These are phyloP conservation scores for Plumapathes pennacea DNA, from an alignment of 92 coral and sea anemone genomes.

Conservation along the genomic window DNA sequence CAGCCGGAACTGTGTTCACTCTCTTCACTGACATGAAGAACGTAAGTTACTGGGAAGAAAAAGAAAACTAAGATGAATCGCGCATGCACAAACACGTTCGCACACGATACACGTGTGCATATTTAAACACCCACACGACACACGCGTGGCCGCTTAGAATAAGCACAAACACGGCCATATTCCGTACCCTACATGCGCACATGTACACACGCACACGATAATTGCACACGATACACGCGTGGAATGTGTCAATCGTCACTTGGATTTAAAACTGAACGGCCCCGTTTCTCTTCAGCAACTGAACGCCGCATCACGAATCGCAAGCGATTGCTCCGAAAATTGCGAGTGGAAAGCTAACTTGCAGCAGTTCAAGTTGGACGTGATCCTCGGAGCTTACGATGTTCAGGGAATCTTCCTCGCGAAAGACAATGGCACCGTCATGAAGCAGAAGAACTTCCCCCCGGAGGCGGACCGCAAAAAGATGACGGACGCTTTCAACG, in stretches of 20 bases:
- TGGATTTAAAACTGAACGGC: too few relatives aligned
- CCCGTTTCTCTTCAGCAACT: too few relatives aligned
- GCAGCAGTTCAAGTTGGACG: conserved; percentile 22
- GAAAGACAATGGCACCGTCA: conserved; percentile 19
- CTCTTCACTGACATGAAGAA: conserved; percentile 1
- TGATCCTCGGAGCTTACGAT: conserved; percentile 24
- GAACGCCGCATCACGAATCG: conserved; percentile 13
- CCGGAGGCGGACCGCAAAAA: conserved; percentile 39
- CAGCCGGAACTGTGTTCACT: not conserved
- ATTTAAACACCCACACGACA: too few relatives aligned
- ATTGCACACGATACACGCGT: too few relatives aligned
- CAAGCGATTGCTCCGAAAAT: conserved; percentile 2
- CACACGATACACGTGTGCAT: too few relatives aligned
- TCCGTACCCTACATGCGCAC: too few relatives aligned
- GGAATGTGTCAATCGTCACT: too few relatives aligned
- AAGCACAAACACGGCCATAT: too few relatives aligned
- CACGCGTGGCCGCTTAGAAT: too few relatives aligned
- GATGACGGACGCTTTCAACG: conserved; percentile 43
- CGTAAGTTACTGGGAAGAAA: not conserved
- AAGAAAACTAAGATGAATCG: too few relatives aligned
- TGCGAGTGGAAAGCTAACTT: conserved; percentile 37
- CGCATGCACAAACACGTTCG: too few relatives aligned
- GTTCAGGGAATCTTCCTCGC: conserved; percentile 30
- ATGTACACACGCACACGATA: too few relatives aligned
- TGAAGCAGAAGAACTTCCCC: conserved; percentile 40